Conservation (phyloP, 2,797 vertebrate genomes). For the Eutrigla gurnardus region DNA sequence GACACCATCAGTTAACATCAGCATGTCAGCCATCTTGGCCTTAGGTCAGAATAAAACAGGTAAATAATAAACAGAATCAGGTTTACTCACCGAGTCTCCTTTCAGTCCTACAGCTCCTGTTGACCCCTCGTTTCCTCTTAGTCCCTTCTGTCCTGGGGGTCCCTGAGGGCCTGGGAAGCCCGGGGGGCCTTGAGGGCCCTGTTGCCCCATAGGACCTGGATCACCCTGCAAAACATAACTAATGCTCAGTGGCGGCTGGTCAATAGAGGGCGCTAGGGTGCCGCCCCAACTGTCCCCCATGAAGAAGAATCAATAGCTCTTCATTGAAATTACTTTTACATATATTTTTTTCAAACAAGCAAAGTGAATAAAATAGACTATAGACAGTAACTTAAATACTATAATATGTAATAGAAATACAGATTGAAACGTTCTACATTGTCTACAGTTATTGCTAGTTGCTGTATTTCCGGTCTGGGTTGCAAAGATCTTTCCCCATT, state of each 20-base stretch:
- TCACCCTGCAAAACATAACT: constrained; percentile 59
- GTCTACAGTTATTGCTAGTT: too few relatives aligned
- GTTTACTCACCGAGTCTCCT: constrained; percentile 69
- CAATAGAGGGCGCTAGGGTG: too few relatives aligned
- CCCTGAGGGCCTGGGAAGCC: constrained; percentile 75
- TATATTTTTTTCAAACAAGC: too few relatives aligned
- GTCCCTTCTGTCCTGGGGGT: constrained; percentile 72
- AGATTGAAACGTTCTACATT: too few relatives aligned
- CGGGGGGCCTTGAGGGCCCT: constrained; percentile 66
- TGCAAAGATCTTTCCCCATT: too few relatives aligned
- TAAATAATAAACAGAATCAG: neutral
- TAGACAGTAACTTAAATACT: too few relatives aligned
- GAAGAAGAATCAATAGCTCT: too few relatives aligned
- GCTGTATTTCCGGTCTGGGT: too few relatives aligned
- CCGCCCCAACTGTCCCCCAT: too few relatives aligned
- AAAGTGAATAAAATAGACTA: too few relatives aligned
- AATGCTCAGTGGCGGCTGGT: neutral
- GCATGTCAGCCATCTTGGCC: neutral
- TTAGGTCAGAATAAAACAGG: neutral
- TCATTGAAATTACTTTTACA: too few relatives aligned
- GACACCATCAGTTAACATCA: neutral
- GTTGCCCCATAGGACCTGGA: constrained; percentile 67
- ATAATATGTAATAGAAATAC: too few relatives aligned
- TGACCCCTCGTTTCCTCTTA: constrained; percentile 68
- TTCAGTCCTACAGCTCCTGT: constrained; percentile 60